Base-by-base conservation (phyloP, 2,888 invertebrate genomes). In the Thelaira solivaga region DNA sequence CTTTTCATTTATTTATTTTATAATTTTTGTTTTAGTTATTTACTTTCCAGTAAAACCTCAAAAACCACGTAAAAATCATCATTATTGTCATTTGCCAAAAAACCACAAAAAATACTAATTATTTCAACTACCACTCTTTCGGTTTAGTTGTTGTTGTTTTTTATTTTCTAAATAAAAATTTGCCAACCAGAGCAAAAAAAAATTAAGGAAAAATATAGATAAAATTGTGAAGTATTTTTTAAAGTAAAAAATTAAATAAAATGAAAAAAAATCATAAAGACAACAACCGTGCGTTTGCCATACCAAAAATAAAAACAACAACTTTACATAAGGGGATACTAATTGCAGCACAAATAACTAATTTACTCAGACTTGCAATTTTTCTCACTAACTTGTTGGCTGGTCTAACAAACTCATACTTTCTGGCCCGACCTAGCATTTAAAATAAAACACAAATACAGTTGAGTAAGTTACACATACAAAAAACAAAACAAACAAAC, bases 261-360 rank as follows among this genome's bases (percentile, higher is more conserved):
- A 8, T 2, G 43, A 1, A 16, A 26, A 22, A 39, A 45, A 45
- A 45, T 24, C 6, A 59, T 18, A 47, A n/a, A 39, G 62, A 62
- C 47, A 67, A 45, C 18, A 8, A 41, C 36, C 29, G 36, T 43
- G 49, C 8, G 61, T 65, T 49, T 73, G 51, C 59, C 51, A n/a
- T n/a, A 36, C 36, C 26, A 34, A 65, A 67, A 67, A 59, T 43
- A 43, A 65, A 24, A 73, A 71, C 31, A n/a, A n/a, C n/a, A n/a
- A n/a, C n/a, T n/a, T 71, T 53, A 18, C 49, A 49, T 62, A 67
- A 65, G 39, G 51, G 64, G 69, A 81, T 76, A 81, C 80, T 80
- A 81, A 81, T 80, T 81, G 76, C 77, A 64, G 80, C 80, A 81
- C 80, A 75, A 80, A 73, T 62, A 69, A 72, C 72, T 81, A 76